These are phyloP conservation scores for Amazonetta brasiliensis DNA, from an alignment of 2,797 vertebrate species.

Conservation along the genomic window DNA sequence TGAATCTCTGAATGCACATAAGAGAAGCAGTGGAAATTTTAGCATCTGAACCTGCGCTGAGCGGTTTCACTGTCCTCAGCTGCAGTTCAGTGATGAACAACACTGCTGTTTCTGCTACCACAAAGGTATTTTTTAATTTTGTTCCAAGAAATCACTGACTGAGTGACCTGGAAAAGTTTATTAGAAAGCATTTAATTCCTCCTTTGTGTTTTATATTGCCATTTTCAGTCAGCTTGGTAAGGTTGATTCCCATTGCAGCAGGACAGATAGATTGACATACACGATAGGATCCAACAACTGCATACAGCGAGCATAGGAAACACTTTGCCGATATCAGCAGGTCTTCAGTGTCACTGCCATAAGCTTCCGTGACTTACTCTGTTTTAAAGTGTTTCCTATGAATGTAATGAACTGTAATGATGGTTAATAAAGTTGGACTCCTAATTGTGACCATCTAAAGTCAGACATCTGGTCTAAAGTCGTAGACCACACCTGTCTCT, in stretches of 20 bases:
- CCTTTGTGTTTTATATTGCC: background rate
- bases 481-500: too few species aligned
- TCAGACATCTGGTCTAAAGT: background rate
- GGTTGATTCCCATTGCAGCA: background rate
- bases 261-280: background rate
- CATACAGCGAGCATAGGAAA: background rate
- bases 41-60: background rate
- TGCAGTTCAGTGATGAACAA: background rate
- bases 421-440: background rate
- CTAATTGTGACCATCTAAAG: background rate
- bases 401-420: background rate
- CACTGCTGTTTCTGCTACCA: background rate
- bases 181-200: background rate
- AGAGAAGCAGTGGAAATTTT: background rate
- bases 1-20: background rate
- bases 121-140: background rate
- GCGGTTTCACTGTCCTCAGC: background rate
- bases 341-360: background rate
- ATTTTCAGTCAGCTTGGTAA: background rate
- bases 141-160: background rate
- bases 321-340: background rate
- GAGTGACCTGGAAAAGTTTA: background rate
- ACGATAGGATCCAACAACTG: background rate
- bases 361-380: background rate
- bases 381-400: background rate